These are phyloP conservation scores for Sebastes variabilis DNA, from an alignment of 2,797 vertebrate genomes.

Conservation along the genomic window DNA sequence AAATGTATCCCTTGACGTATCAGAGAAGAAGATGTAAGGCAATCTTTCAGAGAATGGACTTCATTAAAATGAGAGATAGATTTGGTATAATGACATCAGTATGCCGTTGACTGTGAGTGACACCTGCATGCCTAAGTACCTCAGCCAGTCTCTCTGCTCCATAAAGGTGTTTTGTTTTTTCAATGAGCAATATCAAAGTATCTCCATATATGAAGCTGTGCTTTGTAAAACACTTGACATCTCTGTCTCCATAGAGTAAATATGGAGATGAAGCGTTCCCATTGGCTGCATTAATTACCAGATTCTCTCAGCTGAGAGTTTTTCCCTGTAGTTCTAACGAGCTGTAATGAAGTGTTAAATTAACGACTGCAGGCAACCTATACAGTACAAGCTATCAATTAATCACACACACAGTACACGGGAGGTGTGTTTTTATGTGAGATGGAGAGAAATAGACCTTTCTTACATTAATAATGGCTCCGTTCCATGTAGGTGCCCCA, in stretches of 20 bases:
- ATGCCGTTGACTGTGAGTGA: not conserved
- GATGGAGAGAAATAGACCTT: not conserved
- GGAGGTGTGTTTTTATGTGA: not conserved
- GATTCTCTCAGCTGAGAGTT: slow-evolving; percentile 37
- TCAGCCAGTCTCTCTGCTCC: not conserved
- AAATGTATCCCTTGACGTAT: not conserved
- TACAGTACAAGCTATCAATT: slow-evolving; percentile 44
- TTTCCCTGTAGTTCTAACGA: slow-evolving; percentile 41
- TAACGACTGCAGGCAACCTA: slow-evolving; percentile 48
- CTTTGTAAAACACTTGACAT: slow-evolving; percentile 3
- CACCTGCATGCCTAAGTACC: not conserved
- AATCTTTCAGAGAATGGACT: not conserved
- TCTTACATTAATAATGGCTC: not conserved
- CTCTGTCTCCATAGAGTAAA: not conserved
- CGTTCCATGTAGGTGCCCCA: not conserved
- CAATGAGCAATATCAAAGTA: not conserved
- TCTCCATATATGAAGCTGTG: not conserved
- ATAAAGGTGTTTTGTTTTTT: not conserved
- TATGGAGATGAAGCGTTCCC: not conserved
- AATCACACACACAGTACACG: slow-evolving; percentile 27
- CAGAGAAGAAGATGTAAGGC: not conserved
- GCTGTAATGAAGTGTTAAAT: slow-evolving; percentile 70
- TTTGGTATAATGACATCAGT: slow-evolving; percentile 3
- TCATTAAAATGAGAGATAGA: not conserved
- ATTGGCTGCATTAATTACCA: slow-evolving; percentile 52